Percentiles rank a stretch among this genome's conserved stretches.
These are phyloP conservation scores for Pogoniulus pusillus DNA, from an alignment of 2,797 vertebrate genomes.

Conservation along the genomic window DNA sequence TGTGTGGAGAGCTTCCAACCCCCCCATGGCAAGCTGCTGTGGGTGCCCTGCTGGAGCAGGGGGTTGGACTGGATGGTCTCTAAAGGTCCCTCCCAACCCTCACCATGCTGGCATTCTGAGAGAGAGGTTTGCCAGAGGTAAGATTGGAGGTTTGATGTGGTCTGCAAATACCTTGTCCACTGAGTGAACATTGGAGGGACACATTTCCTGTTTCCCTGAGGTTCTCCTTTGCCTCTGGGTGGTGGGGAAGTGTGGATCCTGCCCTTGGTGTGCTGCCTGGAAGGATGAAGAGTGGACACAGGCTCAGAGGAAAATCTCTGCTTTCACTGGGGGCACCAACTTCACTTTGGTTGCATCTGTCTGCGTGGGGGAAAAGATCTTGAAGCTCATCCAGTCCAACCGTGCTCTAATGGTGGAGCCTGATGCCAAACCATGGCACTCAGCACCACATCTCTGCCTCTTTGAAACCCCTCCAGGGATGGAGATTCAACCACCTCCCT, in stretches of 20 bases:
- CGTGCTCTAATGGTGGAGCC: too few relatives aligned
- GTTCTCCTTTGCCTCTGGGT: background rate
- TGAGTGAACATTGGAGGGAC: background rate
- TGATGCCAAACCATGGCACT: too few relatives aligned
- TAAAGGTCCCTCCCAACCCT: background rate
- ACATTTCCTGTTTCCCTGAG: background rate
- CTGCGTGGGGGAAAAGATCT: background rate
- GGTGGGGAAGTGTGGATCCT: rapidly evolving
- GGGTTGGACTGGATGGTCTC: too few relatives aligned
- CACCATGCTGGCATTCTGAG: background rate
- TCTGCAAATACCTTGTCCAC: background rate
- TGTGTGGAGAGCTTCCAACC: too few relatives aligned
- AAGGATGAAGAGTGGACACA: background rate
- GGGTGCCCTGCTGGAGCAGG: background rate
- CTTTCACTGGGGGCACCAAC: background rate
- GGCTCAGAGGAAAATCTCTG: background rate
- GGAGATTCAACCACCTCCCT: too few relatives aligned
- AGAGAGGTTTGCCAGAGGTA: background rate
- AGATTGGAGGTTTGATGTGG: background rate
- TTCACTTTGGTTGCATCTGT: background rate
- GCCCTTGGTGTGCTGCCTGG: background rate
- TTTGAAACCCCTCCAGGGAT: too few relatives aligned
- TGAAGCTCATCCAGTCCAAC: too few relatives aligned
- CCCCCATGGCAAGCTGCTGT: background rate
- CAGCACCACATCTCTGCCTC: too few relatives aligned